Conservation (phyloP, 1,140 invertebrate species). For the Papilio helenus region DNA sequence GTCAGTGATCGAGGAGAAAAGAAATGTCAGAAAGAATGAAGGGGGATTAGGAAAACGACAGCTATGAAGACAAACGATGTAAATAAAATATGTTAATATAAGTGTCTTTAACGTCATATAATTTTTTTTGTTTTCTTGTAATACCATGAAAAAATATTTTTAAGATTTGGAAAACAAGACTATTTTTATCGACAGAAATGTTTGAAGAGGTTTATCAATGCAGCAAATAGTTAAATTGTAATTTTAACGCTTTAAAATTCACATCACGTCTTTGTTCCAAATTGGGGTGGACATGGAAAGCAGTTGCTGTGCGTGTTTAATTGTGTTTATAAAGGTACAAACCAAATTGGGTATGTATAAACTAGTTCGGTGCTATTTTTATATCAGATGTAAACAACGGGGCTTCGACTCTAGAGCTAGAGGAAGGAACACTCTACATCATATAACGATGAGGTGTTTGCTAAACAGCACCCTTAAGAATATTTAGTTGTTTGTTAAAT, state of each 20-base stretch:
- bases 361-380: background rate
- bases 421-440: background rate
- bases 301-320: background rate
- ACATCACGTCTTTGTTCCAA: background rate
- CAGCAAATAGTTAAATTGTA: background rate
- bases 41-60: too few relatives aligned
- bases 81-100: too few relatives aligned
- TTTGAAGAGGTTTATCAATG: background rate
- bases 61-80: too few relatives aligned
- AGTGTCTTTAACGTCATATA: too few relatives aligned
- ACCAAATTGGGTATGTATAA: conserved; percentile 3
- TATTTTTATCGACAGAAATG: too few relatives aligned
- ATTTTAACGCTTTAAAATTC: background rate
- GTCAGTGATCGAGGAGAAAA: too few relatives aligned
- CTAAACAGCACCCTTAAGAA: background rate
- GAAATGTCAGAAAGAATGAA: too few relatives aligned
- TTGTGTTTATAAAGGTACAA: conserved; percentile 1
- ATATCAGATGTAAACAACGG: background rate
- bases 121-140: background rate
- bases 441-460: background rate
- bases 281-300: background rate
- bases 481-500: background rate
- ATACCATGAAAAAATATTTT: background rate
- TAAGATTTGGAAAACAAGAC: too few relatives aligned
- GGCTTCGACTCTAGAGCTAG: background rate